phyloP scores from a whole-genome alignment of 23 tunicate genomes.

The Styela clava region DNA sequence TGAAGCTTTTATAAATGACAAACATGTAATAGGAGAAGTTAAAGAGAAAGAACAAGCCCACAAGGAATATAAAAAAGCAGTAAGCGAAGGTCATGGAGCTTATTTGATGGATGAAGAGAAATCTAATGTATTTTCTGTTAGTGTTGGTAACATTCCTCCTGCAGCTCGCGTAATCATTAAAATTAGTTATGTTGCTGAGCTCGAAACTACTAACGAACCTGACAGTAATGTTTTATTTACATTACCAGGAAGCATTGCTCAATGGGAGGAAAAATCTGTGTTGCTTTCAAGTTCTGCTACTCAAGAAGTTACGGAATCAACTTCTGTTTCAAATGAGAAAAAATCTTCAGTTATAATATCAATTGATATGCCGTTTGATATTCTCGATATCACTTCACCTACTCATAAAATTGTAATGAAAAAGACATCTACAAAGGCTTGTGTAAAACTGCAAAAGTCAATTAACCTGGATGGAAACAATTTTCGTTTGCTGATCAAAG shows the following conservation, averaged over 20 bases:
- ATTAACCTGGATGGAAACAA: constrained; percentile 15
- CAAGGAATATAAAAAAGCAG: constrained; percentile 66
- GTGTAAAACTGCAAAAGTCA: constrained; percentile 40
- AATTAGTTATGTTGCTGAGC: constrained; percentile 70
- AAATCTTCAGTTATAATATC: constrained; percentile 40
- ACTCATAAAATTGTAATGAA: constrained; percentile 54
- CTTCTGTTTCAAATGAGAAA: constrained; percentile 5
- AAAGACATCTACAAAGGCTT: constrained; percentile 62
- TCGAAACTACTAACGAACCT: constrained; percentile 12
- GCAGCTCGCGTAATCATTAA: constrained; percentile 58
- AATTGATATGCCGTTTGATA: constrained; percentile 75
- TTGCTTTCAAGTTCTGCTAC: constrained; percentile 9
- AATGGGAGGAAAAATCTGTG: constrained; percentile 13
- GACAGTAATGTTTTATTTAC: constrained; percentile 12
- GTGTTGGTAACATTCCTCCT: constrained; percentile 82
- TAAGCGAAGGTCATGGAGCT: constrained; percentile 85
- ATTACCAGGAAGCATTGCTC: constrained; percentile 6
- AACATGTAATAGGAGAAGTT: constrained; percentile 84
- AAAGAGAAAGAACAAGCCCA: constrained; percentile 77
- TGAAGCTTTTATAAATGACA: constrained; percentile 84
- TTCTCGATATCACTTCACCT: constrained; percentile 39
- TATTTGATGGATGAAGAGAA: constrained; percentile 91
- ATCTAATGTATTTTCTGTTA: constrained; percentile 68
- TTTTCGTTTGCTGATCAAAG: constrained; percentile 32
- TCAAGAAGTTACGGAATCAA: constrained; percentile 1